phyloP scores from a whole-genome alignment of 2,797 vertebrate species.

The Amazonetta brasiliensis region DNA sequence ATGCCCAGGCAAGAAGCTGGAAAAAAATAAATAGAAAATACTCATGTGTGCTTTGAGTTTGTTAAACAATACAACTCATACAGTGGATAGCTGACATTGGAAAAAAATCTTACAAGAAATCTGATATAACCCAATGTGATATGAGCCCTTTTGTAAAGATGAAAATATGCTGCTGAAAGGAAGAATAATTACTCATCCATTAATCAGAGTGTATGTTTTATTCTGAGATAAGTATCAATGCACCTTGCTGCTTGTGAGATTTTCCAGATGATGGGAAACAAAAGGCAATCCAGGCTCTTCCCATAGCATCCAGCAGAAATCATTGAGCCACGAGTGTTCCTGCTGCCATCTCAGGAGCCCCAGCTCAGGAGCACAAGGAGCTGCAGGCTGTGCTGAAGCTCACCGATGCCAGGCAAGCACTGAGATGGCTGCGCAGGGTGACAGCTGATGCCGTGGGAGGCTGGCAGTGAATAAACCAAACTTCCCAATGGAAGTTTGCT shows the following conservation, averaged over 20 bases:
- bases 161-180: not conserved
- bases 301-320: not conserved
- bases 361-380: not conserved
- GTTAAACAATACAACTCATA: not conserved
- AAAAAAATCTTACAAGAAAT: not conserved
- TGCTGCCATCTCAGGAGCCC: not conserved
- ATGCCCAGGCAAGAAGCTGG: not conserved
- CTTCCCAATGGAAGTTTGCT: rapidly evolving
- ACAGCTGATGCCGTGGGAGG: not conserved
- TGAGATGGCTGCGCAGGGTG: rapidly evolving
- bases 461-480: not conserved
- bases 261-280: not conserved
- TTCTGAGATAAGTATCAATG: not conserved
- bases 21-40: not conserved
- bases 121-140: not conserved
- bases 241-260: not conserved
- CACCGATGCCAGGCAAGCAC: rapidly evolving
- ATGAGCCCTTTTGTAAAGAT: not conserved
- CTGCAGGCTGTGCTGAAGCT: not conserved
- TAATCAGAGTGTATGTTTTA: not conserved
- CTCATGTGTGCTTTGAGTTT: not conserved
- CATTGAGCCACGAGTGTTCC: not conserved
- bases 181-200: not conserved
- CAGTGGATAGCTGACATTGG: not conserved
- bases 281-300: not conserved